These are phyloP conservation scores for Chondrosia reniformis DNA, from an alignment of 37 sponge, comb jelly and placozoan species.

Conservation along the genomic window DNA sequence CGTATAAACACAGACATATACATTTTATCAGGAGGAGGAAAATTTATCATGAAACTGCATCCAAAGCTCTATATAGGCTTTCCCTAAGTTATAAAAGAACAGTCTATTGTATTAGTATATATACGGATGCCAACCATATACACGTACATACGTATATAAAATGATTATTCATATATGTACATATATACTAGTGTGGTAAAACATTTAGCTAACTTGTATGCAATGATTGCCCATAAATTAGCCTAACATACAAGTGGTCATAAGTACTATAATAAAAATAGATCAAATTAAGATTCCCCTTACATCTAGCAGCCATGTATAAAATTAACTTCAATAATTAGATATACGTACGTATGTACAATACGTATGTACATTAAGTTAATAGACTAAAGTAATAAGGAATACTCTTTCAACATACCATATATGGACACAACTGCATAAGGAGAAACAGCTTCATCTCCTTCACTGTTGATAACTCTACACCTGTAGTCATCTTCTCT, in stretches of 20 bases:
- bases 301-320: neutral
- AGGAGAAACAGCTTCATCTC: neutral
- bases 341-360: neutral
- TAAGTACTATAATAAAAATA: neutral
- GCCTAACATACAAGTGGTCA: too few relatives aligned
- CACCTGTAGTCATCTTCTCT: constrained; percentile 10
- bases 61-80: too few relatives aligned
- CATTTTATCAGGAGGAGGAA: too few relatives aligned
- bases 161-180: neutral
- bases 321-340: too few relatives aligned
- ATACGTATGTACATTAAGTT: neutral
- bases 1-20: neutral
- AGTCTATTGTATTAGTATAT: too few relatives aligned
- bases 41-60: too few relatives aligned
- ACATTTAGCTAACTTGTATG: too few relatives aligned
- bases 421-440: constrained; percentile 11
- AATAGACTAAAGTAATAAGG: neutral
- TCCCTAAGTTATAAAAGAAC: too few relatives aligned
- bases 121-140: too few relatives aligned
- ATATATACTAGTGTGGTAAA: too few relatives aligned
- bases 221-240: too few relatives aligned
- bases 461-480: neutral
- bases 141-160: neutral
- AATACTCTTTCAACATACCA: neutral
- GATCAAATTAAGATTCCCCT: neutral